A percentile compares a stretch with the other conserved stretches of the same genome.
Evolutionary conservation across 2,888 invertebrate genomes (phyloP).

Genomic region (Andrena chrysosceles): DNA sequence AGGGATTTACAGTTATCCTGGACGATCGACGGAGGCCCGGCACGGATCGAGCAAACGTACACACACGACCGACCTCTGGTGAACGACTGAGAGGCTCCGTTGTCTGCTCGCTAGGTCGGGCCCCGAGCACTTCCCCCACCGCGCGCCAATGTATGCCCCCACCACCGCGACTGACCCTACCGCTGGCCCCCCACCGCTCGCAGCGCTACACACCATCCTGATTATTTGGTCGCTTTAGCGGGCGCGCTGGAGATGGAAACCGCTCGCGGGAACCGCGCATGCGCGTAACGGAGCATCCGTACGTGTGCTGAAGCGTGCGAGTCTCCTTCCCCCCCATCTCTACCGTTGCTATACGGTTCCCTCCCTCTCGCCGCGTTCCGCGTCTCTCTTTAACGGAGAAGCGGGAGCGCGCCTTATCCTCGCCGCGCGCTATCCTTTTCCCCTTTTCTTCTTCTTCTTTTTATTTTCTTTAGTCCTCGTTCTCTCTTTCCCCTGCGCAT

Average conservation of each 20-base stretch:
- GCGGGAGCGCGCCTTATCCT: conserved; percentile 19
- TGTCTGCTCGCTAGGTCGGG: conserved; percentile 67
- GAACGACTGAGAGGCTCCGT: conserved; percentile 82
- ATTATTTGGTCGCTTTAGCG: conserved; percentile 65
- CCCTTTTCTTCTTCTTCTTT: background rate
- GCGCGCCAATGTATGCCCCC: background rate
- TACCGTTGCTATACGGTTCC: conserved; percentile 10
- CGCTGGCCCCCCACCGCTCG: conserved; percentile 21
- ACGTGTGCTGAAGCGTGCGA: conserved; percentile 59
- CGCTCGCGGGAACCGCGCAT: conserved; percentile 63
- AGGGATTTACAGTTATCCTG: conserved; percentile 75
- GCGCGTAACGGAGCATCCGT: conserved; percentile 74
- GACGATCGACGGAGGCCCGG: conserved; percentile 50
- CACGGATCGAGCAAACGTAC: conserved; percentile 48
- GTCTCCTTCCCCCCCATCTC: background rate
- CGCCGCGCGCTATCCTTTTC: background rate
- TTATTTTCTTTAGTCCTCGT: background rate
- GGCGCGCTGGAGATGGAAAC: conserved; percentile 59
- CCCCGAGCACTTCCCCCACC: conserved; percentile 51
- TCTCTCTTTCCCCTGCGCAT: background rate
- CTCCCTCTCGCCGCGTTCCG: conserved; percentile 4
- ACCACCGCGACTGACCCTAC: conserved; percentile 40
- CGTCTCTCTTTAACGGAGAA: conserved; percentile 48
- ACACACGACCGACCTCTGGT: conserved; percentile 76
- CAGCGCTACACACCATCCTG: conserved; percentile 56